Base-by-base conservation (phyloP, 2,113 vertebrate species). In the Neogobius melanostomus region DNA sequence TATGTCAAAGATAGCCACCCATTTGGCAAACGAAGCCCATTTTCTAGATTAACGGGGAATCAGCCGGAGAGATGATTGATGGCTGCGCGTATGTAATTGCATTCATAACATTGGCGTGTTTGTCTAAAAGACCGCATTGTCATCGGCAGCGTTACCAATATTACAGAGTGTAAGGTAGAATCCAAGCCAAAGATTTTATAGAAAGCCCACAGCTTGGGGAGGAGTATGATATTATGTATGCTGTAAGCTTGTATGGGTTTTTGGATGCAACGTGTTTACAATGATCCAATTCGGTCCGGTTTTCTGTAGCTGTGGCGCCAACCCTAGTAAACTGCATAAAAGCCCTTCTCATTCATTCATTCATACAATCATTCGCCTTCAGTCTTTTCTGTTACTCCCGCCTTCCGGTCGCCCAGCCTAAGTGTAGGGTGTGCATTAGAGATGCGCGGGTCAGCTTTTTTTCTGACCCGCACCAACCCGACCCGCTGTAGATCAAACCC, bases 1-100 rank as follows among this genome's bases (percentile, higher is more conserved):
- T 65, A 36, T 17, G 63, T 72, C 17, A 53, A 53, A 6, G 56
- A 52, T 53, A 46, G 59, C 74, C 72, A 75, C 77, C 73, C 74
- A 60, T 50, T 82, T 21, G 72, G 83, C 71, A 86, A 71, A 81
- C 85, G 86, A 69, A 83, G 83, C 66, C 64, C 51, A 89, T 91
- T 91, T 89, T 50, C 64, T 76, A 87, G 85, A 91, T 91, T 88
- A 90, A 89, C 90, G 84, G 86, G 85, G 78, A 82, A 89, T 90
- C 75, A 82, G 76, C 89, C 89, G 84, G 73, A 85, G 75, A 85
- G 17, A 79, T 87, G 78, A 91, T 85, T 81, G 85, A 91, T 87
- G 73, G 68, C 63, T 64, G 60, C 12, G 87, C 88, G 87, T 82
- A 74, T 15, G 11, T 86, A 82, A 87, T 84, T 74, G 79, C 77